Evolutionary conservation across 2,113 vertebrate species (phyloP).

Genomic region (Lasiurus borealis): DNA sequence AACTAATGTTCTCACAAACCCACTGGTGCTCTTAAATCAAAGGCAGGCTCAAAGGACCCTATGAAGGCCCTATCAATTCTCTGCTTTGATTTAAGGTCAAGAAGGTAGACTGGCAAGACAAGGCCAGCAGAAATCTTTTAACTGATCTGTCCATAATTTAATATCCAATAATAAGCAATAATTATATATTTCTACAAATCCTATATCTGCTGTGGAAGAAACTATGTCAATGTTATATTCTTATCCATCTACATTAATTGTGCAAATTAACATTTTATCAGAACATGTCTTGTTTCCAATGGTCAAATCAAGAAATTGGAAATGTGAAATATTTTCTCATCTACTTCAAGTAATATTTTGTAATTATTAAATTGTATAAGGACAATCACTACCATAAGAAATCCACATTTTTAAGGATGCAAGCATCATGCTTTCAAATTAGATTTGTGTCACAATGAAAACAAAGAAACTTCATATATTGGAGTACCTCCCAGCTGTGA

Average conservation of each 20-base stretch:
- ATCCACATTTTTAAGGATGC: slow-evolving; percentile 21
- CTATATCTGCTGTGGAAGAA: slow-evolving; percentile 15
- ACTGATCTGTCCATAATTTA: neutral
- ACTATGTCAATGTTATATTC: neutral
- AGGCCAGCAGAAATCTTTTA: neutral
- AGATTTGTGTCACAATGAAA: slow-evolving; percentile 15
- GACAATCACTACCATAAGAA: neutral
- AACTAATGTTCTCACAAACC: slow-evolving; percentile 11
- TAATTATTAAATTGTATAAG: slow-evolving; percentile 9
- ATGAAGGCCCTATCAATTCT: neutral
- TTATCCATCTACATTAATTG: neutral
- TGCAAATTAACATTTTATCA: neutral
- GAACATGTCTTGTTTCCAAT: neutral
- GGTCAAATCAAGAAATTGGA: slow-evolving; percentile 15
- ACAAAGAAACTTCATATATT: neutral
- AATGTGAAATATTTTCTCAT: neutral
- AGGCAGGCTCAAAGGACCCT: neutral
- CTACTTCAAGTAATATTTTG: neutral
- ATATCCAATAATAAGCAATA: neutral
- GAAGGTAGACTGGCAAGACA: neutral
- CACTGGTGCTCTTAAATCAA: neutral
- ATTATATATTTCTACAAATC: neutral
- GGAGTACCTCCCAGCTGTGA: neutral
- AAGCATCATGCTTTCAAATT: too few species aligned
- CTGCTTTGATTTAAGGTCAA: slow-evolving; percentile 55